These are phyloP conservation scores for Otolemur garnettii DNA, from an alignment of 2,113 vertebrate species.

Conservation along the genomic window DNA sequence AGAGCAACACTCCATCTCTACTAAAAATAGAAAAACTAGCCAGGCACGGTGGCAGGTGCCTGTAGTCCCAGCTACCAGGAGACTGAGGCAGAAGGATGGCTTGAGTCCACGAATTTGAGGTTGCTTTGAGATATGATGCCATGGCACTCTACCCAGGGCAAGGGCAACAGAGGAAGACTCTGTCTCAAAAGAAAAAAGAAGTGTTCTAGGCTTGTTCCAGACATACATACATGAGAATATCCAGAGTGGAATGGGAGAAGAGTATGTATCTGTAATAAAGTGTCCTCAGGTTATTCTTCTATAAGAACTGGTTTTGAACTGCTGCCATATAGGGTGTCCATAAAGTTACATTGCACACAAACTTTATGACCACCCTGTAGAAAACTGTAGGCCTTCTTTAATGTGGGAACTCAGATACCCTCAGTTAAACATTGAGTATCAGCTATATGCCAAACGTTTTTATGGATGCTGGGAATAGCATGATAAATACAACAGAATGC, in stretches of 20 bases:
- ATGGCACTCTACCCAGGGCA: too few species aligned
- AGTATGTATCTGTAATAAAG: background rate
- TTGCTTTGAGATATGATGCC: too few species aligned
- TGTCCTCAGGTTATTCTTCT: constrained; percentile 1
- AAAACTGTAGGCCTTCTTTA: background rate
- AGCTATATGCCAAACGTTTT: background rate
- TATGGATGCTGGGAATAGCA: background rate
- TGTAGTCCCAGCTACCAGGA: too few species aligned
- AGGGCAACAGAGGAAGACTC: too few species aligned
- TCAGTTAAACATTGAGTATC: constrained; percentile 18
- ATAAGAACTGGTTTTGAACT: background rate
- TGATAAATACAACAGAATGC: constrained; percentile 9
- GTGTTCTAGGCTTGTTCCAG: background rate
- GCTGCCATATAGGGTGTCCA: too few species aligned
- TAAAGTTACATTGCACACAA: too few species aligned
- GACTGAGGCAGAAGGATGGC: too few species aligned
- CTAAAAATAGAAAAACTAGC: too few species aligned
- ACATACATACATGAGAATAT: background rate
- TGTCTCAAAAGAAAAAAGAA: background rate
- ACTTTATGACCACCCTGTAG: background rate
- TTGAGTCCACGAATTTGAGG: too few species aligned
- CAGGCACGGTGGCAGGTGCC: too few species aligned
- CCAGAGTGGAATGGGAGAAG: background rate
- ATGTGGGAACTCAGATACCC: background rate
- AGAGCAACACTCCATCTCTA: too few species aligned